A percentile compares a stretch with the other conserved stretches of the same genome.
phyloP scores from a whole-genome alignment of 2,888 invertebrate species.

The Macaria liturata region DNA sequence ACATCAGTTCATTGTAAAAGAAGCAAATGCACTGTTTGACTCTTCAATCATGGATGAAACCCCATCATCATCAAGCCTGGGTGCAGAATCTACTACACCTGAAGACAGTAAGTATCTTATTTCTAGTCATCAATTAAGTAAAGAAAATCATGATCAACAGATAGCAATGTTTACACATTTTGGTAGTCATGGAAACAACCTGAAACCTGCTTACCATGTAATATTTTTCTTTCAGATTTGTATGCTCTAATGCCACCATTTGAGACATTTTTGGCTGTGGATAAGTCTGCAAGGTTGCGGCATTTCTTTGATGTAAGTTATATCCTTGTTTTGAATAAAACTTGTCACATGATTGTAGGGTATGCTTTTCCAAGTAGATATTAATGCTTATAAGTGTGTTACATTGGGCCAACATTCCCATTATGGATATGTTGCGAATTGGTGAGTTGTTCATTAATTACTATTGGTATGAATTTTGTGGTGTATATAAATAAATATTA shows the following conservation, averaged over 20 bases:
- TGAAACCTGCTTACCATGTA: background rate
- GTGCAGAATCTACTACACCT: constrained; percentile 76
- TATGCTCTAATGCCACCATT: constrained; percentile 94
- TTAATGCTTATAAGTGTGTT: too few relatives aligned
- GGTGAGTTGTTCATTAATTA: too few relatives aligned
- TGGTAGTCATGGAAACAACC: constrained; percentile 2
- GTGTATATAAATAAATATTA: too few relatives aligned
- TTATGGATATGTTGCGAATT: too few relatives aligned
- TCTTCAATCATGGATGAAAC: constrained; percentile 73
- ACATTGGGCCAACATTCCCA: too few relatives aligned
- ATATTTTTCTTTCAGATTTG: constrained; percentile 82
- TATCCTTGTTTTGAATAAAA: background rate
- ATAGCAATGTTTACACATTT: background rate
- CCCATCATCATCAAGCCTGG: constrained; percentile 74
- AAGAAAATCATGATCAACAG: too few relatives aligned
- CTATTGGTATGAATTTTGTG: too few relatives aligned
- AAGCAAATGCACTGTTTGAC: constrained; percentile 90
- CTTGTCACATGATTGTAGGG: too few relatives aligned
- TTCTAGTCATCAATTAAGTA: too few relatives aligned
- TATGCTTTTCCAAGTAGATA: too few relatives aligned
- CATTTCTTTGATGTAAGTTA: constrained; percentile 92
- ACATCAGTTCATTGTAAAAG: constrained; percentile 94
- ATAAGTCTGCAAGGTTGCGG: constrained; percentile 89
- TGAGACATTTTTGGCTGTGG: constrained; percentile 92
- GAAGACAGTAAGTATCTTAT: constrained; percentile 77